phyloP scores from a whole-genome alignment of 92 coral and sea anemone genomes.

The Isaurus tuberculatus region DNA sequence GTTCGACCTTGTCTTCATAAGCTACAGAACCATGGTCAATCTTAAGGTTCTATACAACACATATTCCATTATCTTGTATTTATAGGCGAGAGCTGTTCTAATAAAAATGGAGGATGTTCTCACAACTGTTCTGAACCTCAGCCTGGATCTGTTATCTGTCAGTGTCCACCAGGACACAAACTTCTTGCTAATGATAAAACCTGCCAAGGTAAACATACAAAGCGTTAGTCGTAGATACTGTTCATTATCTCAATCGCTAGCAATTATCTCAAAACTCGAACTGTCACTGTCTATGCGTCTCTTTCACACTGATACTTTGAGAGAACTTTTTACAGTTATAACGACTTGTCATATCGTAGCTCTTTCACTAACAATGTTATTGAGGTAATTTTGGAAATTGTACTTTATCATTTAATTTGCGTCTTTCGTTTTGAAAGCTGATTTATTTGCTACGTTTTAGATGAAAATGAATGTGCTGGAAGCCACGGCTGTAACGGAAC shows the following conservation, averaged over 20 bases:
- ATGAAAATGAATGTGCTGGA: constrained; percentile 25
- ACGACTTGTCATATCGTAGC: too few relatives aligned
- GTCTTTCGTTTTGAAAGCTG: neutral
- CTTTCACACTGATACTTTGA: too few relatives aligned
- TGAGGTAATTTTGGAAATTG: too few relatives aligned
- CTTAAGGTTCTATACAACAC: neutral
- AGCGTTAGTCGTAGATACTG: too few relatives aligned
- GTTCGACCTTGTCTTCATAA: neutral
- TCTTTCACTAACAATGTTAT: too few relatives aligned
- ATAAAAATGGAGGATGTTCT: constrained; percentile 34
- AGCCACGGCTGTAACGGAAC: constrained; percentile 37
- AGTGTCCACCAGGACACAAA: constrained; percentile 29
- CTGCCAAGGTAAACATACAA: constrained; percentile 22
- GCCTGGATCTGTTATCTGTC: constrained; percentile 9
- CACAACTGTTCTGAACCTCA: constrained; percentile 7
- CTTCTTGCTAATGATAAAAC: constrained; percentile 10
- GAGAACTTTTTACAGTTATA: too few relatives aligned
- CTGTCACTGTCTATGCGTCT: too few relatives aligned
- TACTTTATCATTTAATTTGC: too few relatives aligned
- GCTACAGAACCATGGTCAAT: too few relatives aligned
- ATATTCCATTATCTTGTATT: neutral
- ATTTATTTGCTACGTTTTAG: neutral
- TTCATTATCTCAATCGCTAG: too few relatives aligned
- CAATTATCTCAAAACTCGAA: too few relatives aligned
- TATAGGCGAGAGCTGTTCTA: constrained; percentile 23